A percentile compares a stretch with the other conserved stretches of the same genome.
Evolutionary conservation across 1,140 invertebrate species (phyloP).

Genomic region (Paralvinella palmiformis): DNA sequence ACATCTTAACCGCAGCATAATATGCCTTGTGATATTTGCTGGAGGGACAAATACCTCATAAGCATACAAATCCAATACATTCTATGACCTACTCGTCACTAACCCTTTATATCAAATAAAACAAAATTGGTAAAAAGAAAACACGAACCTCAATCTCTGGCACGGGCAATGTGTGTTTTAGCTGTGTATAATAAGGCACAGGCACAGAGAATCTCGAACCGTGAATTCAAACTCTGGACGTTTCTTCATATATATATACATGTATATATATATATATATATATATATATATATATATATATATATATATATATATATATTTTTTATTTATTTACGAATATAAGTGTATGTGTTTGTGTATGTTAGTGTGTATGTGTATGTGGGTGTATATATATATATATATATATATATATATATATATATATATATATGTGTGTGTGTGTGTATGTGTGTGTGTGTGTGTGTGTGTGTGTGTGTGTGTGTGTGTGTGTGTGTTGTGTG

Average conservation of each 20-base stretch:
- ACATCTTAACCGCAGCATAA: too few species aligned
- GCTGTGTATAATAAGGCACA: too few species aligned
- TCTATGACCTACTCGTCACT: too few species aligned
- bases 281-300: background rate
- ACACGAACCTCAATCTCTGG: too few species aligned
- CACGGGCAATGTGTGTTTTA: too few species aligned
- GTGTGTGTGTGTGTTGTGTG: background rate
- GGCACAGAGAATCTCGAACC: too few species aligned
- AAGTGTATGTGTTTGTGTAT: background rate
- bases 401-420: background rate
- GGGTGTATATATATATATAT: background rate
- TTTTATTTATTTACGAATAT: background rate
- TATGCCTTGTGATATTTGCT: too few species aligned
- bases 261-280: background rate
- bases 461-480: constrained; percentile 4
- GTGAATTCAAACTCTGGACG: too few species aligned
- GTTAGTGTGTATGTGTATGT: background rate
- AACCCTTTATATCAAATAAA: too few species aligned
- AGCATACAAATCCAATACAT: too few species aligned
- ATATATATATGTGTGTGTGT: background rate
- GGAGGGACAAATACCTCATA: too few species aligned
- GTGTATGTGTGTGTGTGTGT: background rate
- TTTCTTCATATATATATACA: background rate
- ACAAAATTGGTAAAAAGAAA: too few species aligned
- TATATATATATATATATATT: background rate